Evolutionary conservation across 2,113 vertebrate genomes (phyloP).

Genomic region (Panthera leo): DNA sequence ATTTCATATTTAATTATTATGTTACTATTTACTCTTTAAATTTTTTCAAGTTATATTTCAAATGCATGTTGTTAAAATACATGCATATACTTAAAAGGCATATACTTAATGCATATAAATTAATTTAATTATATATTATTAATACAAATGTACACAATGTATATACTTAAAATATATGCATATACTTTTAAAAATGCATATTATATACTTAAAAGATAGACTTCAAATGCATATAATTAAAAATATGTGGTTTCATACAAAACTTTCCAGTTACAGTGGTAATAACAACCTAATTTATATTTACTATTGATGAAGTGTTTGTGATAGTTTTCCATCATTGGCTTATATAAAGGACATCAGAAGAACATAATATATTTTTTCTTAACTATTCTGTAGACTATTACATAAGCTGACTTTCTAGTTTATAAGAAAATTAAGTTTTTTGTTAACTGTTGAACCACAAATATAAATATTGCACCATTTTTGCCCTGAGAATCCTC

Average conservation of each 20-base stretch:
- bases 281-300: neutral
- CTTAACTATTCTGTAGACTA: neutral
- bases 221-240: neutral
- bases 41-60: neutral
- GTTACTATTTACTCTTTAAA: neutral
- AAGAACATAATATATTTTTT: neutral
- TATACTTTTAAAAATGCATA: neutral
- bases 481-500: neutral
- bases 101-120: neutral
- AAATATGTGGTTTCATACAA: neutral
- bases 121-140: neutral
- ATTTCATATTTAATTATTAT: neutral
- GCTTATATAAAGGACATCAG: neutral
- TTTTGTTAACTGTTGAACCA: neutral
- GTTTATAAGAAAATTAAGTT: neutral
- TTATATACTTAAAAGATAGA: neutral
- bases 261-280: neutral
- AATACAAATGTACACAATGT: neutral
- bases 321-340: neutral
- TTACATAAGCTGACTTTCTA: neutral
- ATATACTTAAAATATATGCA: neutral
- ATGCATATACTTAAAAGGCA: neutral
- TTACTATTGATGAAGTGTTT: neutral
- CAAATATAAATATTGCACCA: neutral
- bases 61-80: neutral